Percentiles rank a stretch among this genome's conserved stretches.
Conservation (phyloP, 2,113 vertebrate species). For the Seriola aureovittata region DNA sequence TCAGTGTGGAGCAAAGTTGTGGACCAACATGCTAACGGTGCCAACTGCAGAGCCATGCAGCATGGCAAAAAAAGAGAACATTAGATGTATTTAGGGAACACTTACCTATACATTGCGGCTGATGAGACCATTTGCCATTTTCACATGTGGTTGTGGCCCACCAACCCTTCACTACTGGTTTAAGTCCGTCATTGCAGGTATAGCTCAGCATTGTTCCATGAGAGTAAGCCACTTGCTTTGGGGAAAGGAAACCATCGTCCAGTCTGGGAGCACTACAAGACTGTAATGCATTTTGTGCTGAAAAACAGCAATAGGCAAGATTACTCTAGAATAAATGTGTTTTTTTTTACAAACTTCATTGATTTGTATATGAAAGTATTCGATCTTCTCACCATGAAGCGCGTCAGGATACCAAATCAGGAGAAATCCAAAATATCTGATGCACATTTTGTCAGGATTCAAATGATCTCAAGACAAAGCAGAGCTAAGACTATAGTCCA, state of each 20-base stretch:
- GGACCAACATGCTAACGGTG: too few species aligned
- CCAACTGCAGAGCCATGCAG: too few species aligned
- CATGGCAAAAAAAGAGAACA: background rate
- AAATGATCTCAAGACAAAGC: too few species aligned
- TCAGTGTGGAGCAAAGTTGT: too few species aligned
- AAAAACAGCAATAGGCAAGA: background rate
- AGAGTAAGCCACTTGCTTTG: background rate
- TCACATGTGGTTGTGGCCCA: slow-evolving; percentile 57
- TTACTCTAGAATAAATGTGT: too few species aligned
- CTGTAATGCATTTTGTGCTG: background rate
- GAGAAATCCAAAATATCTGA: too few species aligned
- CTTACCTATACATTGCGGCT: slow-evolving; percentile 65
- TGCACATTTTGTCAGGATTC: background rate
- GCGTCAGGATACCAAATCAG: too few species aligned
- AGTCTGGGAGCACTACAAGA: background rate
- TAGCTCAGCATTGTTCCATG: background rate
- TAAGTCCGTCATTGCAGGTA: slow-evolving; percentile 28
- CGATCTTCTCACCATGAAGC: background rate
- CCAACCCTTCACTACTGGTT: slow-evolving; percentile 57
- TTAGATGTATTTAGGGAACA: background rate
- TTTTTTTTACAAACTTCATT: too few species aligned
- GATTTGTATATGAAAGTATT: too few species aligned
- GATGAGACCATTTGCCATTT: slow-evolving; percentile 40
- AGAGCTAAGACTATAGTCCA: too few species aligned
- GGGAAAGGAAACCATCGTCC: background rate